Conservation (phyloP, 92 coral and sea anemone species). For the Heteractis magnifica region DNA sequence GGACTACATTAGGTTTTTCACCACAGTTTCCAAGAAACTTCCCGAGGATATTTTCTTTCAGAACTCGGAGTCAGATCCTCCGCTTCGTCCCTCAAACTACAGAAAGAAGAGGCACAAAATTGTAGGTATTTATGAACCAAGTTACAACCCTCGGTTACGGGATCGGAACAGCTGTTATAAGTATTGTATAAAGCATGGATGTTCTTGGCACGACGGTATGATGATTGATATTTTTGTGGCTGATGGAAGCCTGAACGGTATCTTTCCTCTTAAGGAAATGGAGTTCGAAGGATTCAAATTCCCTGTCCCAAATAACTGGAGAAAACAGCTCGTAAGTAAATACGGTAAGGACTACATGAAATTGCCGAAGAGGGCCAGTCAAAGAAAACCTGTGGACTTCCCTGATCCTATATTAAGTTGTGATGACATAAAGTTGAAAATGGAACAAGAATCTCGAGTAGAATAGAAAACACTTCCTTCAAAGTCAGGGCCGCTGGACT, state of each 20-base stretch:
- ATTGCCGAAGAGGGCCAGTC: slow-evolving; percentile 16
- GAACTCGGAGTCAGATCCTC: slow-evolving; percentile 43
- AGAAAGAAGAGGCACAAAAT: slow-evolving; percentile 20
- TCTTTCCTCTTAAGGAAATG: slow-evolving; percentile 48
- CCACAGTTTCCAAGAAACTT: slow-evolving; percentile 23
- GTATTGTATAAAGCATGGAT: slow-evolving; percentile 36
- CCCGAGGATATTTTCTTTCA: slow-evolving; percentile 50
- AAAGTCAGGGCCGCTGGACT: background rate
- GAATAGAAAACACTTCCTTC: slow-evolving; percentile 2
- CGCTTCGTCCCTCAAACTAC: slow-evolving; percentile 29
- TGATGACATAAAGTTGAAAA: slow-evolving; percentile 28
- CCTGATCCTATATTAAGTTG: slow-evolving; percentile 39
- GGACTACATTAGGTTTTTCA: slow-evolving; percentile 36
- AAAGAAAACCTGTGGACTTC: slow-evolving; percentile 28
- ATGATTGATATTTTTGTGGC: slow-evolving; percentile 40
- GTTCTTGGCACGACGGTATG: slow-evolving; percentile 52
- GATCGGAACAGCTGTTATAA: slow-evolving; percentile 44
- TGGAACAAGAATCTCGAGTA: slow-evolving; percentile 25
- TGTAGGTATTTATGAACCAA: slow-evolving; percentile 27
- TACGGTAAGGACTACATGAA: slow-evolving; percentile 40
- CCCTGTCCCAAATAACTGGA: slow-evolving; percentile 43
- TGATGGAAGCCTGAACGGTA: slow-evolving; percentile 24
- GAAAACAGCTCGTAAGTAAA: background rate
- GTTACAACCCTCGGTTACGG: slow-evolving; percentile 45
- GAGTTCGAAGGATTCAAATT: slow-evolving; percentile 50